Percentiles rank a stretch among this genome's conserved stretches.
These are phyloP conservation scores for Xestia rhomboidea DNA, from an alignment of 2,888 invertebrate species.

Conservation along the genomic window DNA sequence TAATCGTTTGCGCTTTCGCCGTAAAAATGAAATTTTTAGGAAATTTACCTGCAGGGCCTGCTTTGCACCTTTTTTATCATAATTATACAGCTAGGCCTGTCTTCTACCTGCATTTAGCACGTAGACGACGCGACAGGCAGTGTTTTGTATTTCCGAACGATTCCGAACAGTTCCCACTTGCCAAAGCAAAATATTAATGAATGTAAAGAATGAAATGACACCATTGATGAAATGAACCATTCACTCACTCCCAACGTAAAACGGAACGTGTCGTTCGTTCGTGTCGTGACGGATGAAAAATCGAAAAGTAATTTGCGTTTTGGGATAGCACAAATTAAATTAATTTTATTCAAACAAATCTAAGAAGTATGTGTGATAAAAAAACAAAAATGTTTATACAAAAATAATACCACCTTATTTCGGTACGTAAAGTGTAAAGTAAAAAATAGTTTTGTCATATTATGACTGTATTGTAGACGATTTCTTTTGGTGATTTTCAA, in stretches of 20 bases:
- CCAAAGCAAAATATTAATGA: conserved; percentile 37
- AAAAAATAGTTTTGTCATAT: conserved; percentile 68
- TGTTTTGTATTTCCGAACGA: conserved; percentile 29
- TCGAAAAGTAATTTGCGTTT: conserved; percentile 65
- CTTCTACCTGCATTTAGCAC: background rate
- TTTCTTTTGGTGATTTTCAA: conserved; percentile 83
- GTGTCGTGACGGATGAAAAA: conserved; percentile 68
- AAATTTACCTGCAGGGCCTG: too few species aligned
- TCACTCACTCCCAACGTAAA: conserved; percentile 54
- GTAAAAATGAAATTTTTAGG: too few species aligned
- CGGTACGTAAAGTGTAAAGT: conserved; percentile 77
- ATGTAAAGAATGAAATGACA: conserved; percentile 9
- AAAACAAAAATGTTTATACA: conserved; percentile 65
- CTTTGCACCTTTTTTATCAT: too few species aligned
- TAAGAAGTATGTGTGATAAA: conserved; percentile 60
- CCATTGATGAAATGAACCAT: conserved; percentile 7
- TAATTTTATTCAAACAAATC: conserved; percentile 30
- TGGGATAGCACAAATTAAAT: conserved; percentile 55
- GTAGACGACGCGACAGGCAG: background rate
- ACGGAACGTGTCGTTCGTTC: conserved; percentile 72
- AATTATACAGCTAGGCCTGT: too few species aligned
- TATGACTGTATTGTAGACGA: conserved; percentile 72
- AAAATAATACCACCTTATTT: conserved; percentile 67
- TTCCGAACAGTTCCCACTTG: conserved; percentile 9
- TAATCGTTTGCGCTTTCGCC: too few species aligned